A percentile compares a stretch with the other conserved stretches of the same genome.
Conservation (phyloP, 2,113 vertebrate species). For the Crotophaga sulcirostris region DNA sequence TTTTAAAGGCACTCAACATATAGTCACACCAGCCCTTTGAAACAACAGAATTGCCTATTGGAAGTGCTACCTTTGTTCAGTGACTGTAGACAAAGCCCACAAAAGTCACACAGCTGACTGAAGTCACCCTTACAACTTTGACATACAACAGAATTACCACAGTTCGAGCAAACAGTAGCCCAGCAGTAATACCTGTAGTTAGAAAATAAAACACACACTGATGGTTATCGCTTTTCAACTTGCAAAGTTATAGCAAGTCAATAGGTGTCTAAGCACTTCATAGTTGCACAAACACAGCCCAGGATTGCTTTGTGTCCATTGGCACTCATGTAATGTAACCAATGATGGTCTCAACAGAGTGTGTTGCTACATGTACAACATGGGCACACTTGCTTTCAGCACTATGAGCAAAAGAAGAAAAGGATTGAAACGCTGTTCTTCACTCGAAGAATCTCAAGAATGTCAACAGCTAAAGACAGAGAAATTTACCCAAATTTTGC, state of each 20-base stretch:
- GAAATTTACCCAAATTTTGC: not conserved
- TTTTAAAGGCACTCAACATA: not conserved
- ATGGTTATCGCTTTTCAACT: fast-evolving
- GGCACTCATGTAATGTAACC: not conserved
- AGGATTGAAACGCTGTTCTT: not conserved
- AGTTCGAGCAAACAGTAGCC: not conserved
- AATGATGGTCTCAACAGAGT: not conserved
- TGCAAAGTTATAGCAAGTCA: not conserved
- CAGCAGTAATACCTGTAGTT: not conserved
- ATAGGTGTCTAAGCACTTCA: too few species aligned
- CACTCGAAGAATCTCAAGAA: not conserved
- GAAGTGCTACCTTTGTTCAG: not conserved
- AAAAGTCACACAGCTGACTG: not conserved
- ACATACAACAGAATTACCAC: not conserved
- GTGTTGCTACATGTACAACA: fast-evolving
- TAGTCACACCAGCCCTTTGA: not conserved
- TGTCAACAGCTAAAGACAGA: not conserved
- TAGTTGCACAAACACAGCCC: not conserved
- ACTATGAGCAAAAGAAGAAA: not conserved
- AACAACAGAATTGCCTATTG: not conserved
- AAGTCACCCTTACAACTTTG: not conserved
- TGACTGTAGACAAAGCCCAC: not conserved
- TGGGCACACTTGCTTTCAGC: not conserved
- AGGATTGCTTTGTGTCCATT: not conserved
- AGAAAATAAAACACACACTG: not conserved